Percentiles rank a stretch among this genome's conserved stretches.
Evolutionary conservation across 2,888 invertebrate species (phyloP).

Genomic region (Heliconius aoede): DNA sequence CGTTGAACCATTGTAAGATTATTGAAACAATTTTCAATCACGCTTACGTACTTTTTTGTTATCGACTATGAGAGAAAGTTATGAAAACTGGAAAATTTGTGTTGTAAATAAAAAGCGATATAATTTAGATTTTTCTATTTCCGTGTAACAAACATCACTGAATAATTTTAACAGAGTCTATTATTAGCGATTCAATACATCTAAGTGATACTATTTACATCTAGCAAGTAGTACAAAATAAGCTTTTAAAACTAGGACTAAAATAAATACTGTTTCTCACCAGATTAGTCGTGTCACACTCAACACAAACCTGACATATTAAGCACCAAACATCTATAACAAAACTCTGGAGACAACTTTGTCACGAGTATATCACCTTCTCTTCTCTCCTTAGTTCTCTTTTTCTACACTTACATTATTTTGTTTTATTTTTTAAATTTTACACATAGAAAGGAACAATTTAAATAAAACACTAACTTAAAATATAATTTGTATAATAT

Average conservation of each 20-base stretch:
- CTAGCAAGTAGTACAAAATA: slow-evolving; percentile 45
- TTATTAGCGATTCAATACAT: slow-evolving; percentile 64
- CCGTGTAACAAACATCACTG: slow-evolving; percentile 82
- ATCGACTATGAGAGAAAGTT: slow-evolving; percentile 1
- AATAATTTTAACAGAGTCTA: slow-evolving; percentile 60
- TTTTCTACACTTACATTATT: background rate
- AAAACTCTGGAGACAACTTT: no score
- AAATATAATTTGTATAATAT: background rate
- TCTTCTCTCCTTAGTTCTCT: background rate
- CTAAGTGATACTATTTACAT: slow-evolving; percentile 61
- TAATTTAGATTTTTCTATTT: slow-evolving; percentile 67
- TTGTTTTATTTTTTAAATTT: background rate
- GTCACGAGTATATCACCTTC: no score
- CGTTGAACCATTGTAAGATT: background rate
- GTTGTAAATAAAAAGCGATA: slow-evolving; percentile 43
- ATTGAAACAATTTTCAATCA: background rate
- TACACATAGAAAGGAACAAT: background rate
- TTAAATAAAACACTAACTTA: background rate
- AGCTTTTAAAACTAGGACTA: slow-evolving; percentile 38
- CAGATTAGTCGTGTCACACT: slow-evolving; percentile 23
- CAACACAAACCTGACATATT: slow-evolving; percentile 10
- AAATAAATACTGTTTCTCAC: slow-evolving; percentile 14
- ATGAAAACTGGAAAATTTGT: background rate
- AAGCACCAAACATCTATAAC: slow-evolving; percentile 24
- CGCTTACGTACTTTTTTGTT: background rate